phyloP scores from a whole-genome alignment of 1,140 invertebrate species.

The Capitella teleta region DNA sequence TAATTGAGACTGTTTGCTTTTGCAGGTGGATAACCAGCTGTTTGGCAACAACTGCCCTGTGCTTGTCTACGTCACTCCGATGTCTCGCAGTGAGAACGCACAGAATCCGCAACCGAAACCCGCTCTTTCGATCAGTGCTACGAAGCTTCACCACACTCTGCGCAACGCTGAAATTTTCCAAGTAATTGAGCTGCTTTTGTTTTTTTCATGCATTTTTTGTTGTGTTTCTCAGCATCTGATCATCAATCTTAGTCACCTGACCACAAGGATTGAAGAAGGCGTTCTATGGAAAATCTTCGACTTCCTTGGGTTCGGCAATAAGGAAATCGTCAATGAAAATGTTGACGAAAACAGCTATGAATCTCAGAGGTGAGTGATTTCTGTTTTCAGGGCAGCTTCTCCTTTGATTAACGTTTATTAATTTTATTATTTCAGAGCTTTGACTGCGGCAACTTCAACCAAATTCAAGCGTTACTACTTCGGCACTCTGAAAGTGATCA shows the following conservation, averaged over 20 bases:
- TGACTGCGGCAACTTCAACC: conserved; percentile 66
- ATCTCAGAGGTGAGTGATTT: conserved; percentile 8
- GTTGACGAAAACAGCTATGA: conserved; percentile 65
- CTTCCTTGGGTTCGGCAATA: conserved; percentile 48
- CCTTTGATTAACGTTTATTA: background rate
- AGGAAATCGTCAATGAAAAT: conserved; percentile 42
- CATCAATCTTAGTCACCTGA: conserved; percentile 69
- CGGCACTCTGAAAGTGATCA: conserved; percentile 66
- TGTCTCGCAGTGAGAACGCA: conserved; percentile 17
- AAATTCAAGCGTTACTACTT: conserved; percentile 75
- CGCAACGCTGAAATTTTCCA: conserved; percentile 66
- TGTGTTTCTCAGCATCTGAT: conserved; percentile 57
- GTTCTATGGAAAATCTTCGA: conserved; percentile 73
- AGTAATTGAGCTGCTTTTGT: conserved; percentile 32
- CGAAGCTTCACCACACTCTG: conserved; percentile 53
- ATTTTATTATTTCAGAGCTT: conserved; percentile 36
- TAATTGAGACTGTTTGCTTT: background rate
- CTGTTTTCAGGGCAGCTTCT: background rate
- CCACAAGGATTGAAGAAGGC: conserved; percentile 73
- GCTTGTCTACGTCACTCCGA: conserved; percentile 57
- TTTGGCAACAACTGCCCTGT: conserved; percentile 72
- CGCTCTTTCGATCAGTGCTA: conserved; percentile 41
- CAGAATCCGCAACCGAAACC: conserved; percentile 28
- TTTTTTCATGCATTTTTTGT: background rate
- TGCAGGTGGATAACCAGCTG: conserved; percentile 69